Conservation (phyloP, 2,113 vertebrate genomes). For the Miniopterus natalensis region DNA sequence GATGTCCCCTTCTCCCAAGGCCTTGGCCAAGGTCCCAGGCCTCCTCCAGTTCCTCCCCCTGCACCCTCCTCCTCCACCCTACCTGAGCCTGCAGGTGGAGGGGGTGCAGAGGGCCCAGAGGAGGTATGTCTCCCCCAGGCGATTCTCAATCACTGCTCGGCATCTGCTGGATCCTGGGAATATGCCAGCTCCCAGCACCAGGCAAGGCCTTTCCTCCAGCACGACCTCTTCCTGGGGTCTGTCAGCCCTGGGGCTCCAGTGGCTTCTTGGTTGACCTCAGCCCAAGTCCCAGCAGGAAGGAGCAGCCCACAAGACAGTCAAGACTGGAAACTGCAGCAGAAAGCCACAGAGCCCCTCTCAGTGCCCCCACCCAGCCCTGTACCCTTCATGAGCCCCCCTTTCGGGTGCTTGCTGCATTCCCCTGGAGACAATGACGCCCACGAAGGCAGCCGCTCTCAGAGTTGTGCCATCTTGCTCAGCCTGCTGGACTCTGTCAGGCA, state of each 20-base stretch:
- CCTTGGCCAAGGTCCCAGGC: neutral
- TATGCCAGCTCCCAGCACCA: neutral
- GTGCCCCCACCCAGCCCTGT: neutral
- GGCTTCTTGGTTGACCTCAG: neutral
- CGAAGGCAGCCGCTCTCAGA: neutral
- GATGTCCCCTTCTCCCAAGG: no score
- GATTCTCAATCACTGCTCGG: neutral
- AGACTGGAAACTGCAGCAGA: fast-evolving
- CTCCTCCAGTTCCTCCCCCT: neutral
- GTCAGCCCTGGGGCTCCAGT: neutral
- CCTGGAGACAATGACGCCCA: fast-evolving
- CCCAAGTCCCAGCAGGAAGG: neutral
- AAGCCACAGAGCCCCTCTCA: neutral
- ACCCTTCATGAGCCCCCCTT: no score
- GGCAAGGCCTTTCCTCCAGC: neutral
- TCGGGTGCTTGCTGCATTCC: fast-evolving
- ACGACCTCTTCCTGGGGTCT: neutral
- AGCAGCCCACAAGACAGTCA: neutral
- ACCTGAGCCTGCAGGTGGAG: neutral
- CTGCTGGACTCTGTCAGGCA: fast-evolving
- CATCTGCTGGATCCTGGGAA: no score
- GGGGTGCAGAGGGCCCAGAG: neutral
- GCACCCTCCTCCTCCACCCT: neutral
- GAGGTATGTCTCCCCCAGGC: neutral
- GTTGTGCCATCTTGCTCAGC: fast-evolving